A percentile compares a stretch with the other conserved stretches of the same genome.
These are phyloP conservation scores for Sigmodon hispidus DNA, from an alignment of 2,113 vertebrate species.

Conservation along the genomic window DNA sequence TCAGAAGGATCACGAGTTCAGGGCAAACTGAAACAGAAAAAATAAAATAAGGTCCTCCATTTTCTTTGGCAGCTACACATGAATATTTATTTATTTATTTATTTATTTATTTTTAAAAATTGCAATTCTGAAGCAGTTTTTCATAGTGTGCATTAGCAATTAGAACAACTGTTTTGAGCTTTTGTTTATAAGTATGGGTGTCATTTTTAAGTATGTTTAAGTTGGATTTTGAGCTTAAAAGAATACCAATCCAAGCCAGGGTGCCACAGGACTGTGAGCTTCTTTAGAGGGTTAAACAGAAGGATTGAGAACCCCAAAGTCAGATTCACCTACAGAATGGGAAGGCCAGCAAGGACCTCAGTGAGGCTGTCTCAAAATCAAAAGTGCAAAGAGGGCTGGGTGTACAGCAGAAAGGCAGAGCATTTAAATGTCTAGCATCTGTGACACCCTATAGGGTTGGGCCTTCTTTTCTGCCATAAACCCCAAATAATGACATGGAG, in stretches of 20 bases:
- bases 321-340: not conserved
- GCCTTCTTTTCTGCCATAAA: not conserved
- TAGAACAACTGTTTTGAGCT: constrained; percentile 11
- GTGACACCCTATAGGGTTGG: not conserved
- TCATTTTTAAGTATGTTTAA: not conserved
- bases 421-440: not conserved
- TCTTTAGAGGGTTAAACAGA: not conserved
- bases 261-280: not conserved
- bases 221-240: constrained; percentile 17
- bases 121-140: not conserved
- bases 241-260: not conserved
- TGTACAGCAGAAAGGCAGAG: not conserved
- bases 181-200: not conserved
- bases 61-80: not conserved
- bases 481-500: not conserved
- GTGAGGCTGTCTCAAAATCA: not conserved
- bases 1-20: not conserved
- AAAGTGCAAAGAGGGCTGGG: no score
- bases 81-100: constrained; percentile 1
- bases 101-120: not conserved
- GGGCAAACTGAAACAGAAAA: not conserved
- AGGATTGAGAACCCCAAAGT: not conserved
- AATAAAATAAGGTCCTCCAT: not conserved
- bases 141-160: not conserved
- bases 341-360: not conserved